Evolutionary conservation across 1,140 invertebrate species (phyloP).

Genomic region (Papilio machaon): DNA sequence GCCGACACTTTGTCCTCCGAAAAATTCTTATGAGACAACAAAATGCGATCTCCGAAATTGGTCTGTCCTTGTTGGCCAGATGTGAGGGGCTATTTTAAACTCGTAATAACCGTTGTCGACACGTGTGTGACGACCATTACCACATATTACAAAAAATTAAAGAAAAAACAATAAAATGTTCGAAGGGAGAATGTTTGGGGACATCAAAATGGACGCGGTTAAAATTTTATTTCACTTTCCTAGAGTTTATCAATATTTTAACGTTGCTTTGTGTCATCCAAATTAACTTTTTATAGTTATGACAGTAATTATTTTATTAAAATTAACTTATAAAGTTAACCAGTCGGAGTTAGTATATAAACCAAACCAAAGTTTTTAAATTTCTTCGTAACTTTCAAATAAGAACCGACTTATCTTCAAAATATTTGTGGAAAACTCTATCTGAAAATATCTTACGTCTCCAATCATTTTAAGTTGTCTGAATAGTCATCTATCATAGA

Average conservation of each 20-base stretch:
- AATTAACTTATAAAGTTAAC: background rate
- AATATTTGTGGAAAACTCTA: constrained; percentile 30
- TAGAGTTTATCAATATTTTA: background rate
- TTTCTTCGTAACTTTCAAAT: background rate
- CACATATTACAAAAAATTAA: constrained; percentile 80
- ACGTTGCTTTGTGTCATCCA: background rate
- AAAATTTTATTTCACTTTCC: constrained; percentile 53
- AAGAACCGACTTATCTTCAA: constrained; percentile 28
- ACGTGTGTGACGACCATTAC: constrained; percentile 79
- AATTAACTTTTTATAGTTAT: background rate
- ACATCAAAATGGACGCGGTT: constrained; percentile 64
- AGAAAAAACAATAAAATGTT: constrained; percentile 76
- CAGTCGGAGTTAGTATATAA: background rate
- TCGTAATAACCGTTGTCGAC: constrained; percentile 79
- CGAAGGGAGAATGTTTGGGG: constrained; percentile 51
- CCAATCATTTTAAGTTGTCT: constrained; percentile 39
- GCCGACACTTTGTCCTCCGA: constrained; percentile 33
- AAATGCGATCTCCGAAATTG: constrained; percentile 66
- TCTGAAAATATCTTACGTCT: constrained; percentile 3
- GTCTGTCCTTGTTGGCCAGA: constrained; percentile 57
- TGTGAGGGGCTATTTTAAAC: constrained; percentile 80
- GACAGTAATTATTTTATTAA: background rate
- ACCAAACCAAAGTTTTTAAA: background rate
- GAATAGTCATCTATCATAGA: constrained; percentile 74
- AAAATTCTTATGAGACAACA: constrained; percentile 51